Evolutionary conservation across 1,140 invertebrate species (phyloP), one percentile per base, ranked within the genome.

Genomic region (Amyelois transitella): DNA sequence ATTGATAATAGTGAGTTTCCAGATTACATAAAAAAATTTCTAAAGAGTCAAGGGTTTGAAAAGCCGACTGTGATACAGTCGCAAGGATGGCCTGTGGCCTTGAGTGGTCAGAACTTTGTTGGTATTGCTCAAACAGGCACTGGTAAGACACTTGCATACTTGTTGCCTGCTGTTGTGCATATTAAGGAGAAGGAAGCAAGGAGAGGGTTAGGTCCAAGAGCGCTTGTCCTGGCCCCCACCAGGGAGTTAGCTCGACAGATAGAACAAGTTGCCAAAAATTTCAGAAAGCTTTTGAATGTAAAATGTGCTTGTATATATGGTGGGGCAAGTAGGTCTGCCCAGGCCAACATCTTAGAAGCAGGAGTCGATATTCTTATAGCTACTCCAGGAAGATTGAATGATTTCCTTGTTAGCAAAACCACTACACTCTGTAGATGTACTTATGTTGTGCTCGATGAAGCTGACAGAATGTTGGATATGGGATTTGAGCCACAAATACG

Each of bases 401-500:
- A 99, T 88, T 98, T 99, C 70, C 88, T 99, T 22, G 95, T 97
- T 75, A 92, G 93, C 24, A 94, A 93, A 22, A 93, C 94, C 58
- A 98, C 96, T 3, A 96, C 95, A 77, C 87, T 99, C 20, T 91
- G 91, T 53, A 91, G 97, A 63, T 96, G 95, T 74, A 97, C 96
- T 18, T 95, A 91, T 76, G 78, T 91, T 24, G 90, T 91, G 1
- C 69, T 91, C 14, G 90, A 91, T 70, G 90, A 91, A 83, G 94
- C 94, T 24, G 94, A 95, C 83, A 92, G 97, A 66, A 98, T 98
- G 96, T 90, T 98, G 75, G 96, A 98, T 83, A 98, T 98, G 97
- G 97, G 97, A 80, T 99, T 99, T 88, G 97, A 99, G 81, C 96
- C 97, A 14, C 97, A 98, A 88, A 98, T 99, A 69, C 91, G 97